phyloP scores from a whole-genome alignment of 30 jellyfish, hydroid and myxozoan genomes.

The Pseudorhiza aurosa region DNA sequence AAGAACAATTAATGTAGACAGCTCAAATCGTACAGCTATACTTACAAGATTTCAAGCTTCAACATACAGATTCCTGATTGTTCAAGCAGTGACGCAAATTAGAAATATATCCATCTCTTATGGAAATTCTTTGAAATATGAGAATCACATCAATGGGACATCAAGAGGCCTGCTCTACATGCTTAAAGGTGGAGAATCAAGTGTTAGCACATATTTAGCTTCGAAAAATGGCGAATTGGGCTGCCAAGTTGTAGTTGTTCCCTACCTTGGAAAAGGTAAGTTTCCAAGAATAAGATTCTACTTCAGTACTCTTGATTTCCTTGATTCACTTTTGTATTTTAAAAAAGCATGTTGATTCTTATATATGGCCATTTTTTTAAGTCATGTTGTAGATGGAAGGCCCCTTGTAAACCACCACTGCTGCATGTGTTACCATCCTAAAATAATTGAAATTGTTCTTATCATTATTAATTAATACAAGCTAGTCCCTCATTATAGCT shows the following conservation, averaged over 20 bases:
- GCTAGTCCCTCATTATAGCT: too few relatives aligned
- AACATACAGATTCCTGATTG: conserved; percentile 32
- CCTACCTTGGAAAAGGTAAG: conserved; percentile 34
- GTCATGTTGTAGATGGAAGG: too few relatives aligned
- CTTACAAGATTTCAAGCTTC: neutral
- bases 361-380: too few relatives aligned
- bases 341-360: too few relatives aligned
- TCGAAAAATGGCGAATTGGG: neutral
- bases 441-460: too few relatives aligned
- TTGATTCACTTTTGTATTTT: too few relatives aligned
- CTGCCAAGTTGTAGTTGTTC: conserved; percentile 28
- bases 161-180: conserved; percentile 38
- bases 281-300: too few relatives aligned
- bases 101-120: conserved; percentile 11
- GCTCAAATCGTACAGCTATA: neutral
- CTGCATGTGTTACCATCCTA: too few relatives aligned
- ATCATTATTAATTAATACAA: too few relatives aligned
- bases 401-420: too few relatives aligned
- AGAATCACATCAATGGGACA: conserved; percentile 11
- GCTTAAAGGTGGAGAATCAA: conserved; percentile 11
- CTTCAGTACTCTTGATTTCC: too few relatives aligned
- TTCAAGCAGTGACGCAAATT: conserved; percentile 39
- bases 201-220: conserved; percentile 7
- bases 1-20: neutral
- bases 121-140: neutral